Evolutionary conservation across 2,888 invertebrate species (phyloP).

Genomic region (Erebia palarica): DNA sequence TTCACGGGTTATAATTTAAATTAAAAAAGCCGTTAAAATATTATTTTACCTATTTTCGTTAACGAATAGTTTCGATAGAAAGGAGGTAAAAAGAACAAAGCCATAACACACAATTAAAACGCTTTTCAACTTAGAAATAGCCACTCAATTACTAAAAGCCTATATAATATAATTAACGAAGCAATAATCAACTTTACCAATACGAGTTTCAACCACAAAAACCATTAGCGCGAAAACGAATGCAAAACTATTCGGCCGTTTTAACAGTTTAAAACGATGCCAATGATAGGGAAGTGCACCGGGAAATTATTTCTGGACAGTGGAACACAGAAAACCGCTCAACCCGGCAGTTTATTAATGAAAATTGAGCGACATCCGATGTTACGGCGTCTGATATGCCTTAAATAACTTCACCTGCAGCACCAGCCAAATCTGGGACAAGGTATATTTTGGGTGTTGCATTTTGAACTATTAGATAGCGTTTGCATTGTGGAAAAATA

Average conservation of each 20-base stretch:
- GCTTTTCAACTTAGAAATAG: constrained; percentile 7
- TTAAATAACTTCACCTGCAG: constrained; percentile 52
- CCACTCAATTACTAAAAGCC: constrained; percentile 5
- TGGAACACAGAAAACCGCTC: constrained; percentile 79
- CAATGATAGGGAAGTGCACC: constrained; percentile 41
- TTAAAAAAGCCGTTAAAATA: too few species aligned
- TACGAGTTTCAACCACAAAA: constrained; percentile 13
- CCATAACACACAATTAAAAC: background rate
- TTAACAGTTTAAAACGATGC: constrained; percentile 34
- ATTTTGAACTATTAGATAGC: constrained; percentile 20
- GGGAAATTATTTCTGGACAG: constrained; percentile 60
- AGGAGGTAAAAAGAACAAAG: background rate
- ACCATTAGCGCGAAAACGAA: constrained; percentile 27
- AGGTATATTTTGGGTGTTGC: constrained; percentile 59
- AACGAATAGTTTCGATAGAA: background rate
- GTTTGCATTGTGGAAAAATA: background rate
- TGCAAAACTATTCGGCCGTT: constrained; percentile 32
- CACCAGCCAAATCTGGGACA: constrained; percentile 68
- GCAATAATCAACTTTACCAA: constrained; percentile 5
- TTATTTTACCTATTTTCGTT: too few species aligned
- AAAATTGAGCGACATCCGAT: constrained; percentile 78
- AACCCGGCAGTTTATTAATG: constrained; percentile 77
- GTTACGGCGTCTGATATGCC: constrained; percentile 65
- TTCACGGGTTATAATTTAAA: too few species aligned
- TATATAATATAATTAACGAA: constrained; percentile 3